Base-by-base conservation (phyloP, 2,113 vertebrate species). In the Austrofundulus limnaeus region DNA sequence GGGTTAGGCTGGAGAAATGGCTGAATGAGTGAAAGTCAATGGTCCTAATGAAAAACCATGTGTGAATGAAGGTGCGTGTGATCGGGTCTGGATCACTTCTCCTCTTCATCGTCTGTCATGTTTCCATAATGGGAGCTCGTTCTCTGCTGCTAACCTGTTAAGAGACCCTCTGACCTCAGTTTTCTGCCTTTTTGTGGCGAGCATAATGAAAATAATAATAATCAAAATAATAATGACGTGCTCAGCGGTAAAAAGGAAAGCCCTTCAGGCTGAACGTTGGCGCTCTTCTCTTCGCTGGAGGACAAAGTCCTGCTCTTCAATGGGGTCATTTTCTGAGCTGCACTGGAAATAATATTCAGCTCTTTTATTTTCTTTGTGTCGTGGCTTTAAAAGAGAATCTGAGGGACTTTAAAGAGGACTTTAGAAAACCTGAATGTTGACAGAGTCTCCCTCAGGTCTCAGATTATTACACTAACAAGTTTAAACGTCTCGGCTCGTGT, bases 151-250 rank as follows among this genome's bases (percentile, higher is more conserved):
- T 75, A 66, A 80, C 66, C 77, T 49, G 61, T 57, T 28, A 2
- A n/a, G 58, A 76, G 64, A 61, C 24, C 23, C 20, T 63, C 55
- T 56, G 61, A 74, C 74, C 74, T 81, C 52, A 19, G 42, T 55
- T 62, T 50, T 50, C 37, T 67, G 54, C 31, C 39, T 55, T 20
- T 70, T 38, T 39, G 55, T 24, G 52, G 43, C 39, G 23, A 49
- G 49, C 23, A 51, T 48, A 45, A 61, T 53, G 45, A 67, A 62
- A 24, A 67, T 20, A 28, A 28, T 28, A 28, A 28, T 4, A 28
- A 5, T 34, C 5, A 34, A 9, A 5, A 34, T 34, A 34, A 34
- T 34, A 34, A 34, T 34, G 9, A 34, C 10, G 38, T 37, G 34
- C 58, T 52, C 39, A 25, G 51, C 0, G 2, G 14, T 71, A 46